Conservation (phyloP, 1,140 invertebrate genomes). For the Zophobas morio region DNA sequence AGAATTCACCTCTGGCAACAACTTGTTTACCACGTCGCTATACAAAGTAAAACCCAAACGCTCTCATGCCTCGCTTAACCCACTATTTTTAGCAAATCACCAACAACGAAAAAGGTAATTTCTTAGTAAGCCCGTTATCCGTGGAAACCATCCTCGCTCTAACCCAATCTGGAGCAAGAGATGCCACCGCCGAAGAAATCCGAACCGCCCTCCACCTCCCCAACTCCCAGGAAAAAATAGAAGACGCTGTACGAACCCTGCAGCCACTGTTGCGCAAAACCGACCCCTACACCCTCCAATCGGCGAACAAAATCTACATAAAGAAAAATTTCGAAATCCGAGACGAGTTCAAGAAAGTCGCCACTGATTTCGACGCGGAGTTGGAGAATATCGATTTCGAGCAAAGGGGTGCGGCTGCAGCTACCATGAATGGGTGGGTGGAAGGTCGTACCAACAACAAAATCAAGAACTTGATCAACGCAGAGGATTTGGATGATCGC, state of each 20-base stretch:
- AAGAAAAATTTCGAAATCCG: slow-evolving; percentile 70
- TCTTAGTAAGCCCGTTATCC: slow-evolving; percentile 66
- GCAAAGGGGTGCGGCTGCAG: slow-evolving; percentile 63
- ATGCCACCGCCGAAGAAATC: slow-evolving; percentile 72
- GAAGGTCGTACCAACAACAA: slow-evolving; percentile 79
- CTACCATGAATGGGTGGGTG: slow-evolving; percentile 81
- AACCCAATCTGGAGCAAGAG: slow-evolving; percentile 70
- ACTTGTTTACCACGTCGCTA: slow-evolving; percentile 3
- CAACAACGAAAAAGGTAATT: slow-evolving; percentile 58
- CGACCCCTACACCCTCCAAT: slow-evolving; percentile 70
- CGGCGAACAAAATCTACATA: slow-evolving; percentile 78
- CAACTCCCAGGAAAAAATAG: slow-evolving; percentile 48
- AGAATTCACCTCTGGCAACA: slow-evolving; percentile 14
- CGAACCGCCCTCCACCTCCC: slow-evolving; percentile 58
- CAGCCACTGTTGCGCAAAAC: slow-evolving; percentile 64
- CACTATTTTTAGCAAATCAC: slow-evolving; percentile 65
- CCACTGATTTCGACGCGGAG: slow-evolving; percentile 67
- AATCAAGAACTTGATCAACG: slow-evolving; percentile 78
- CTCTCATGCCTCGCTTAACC: not conserved
- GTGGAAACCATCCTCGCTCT: slow-evolving; percentile 68
- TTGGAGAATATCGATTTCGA: slow-evolving; percentile 73
- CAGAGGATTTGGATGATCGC: slow-evolving; percentile 70
- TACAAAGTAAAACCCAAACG: slow-evolving; percentile 18
- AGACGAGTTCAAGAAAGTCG: slow-evolving; percentile 66
- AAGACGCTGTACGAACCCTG: slow-evolving; percentile 65